These are phyloP conservation scores for Hyppa rectilinea DNA, from an alignment of 2,888 invertebrate genomes.

Conservation along the genomic window DNA sequence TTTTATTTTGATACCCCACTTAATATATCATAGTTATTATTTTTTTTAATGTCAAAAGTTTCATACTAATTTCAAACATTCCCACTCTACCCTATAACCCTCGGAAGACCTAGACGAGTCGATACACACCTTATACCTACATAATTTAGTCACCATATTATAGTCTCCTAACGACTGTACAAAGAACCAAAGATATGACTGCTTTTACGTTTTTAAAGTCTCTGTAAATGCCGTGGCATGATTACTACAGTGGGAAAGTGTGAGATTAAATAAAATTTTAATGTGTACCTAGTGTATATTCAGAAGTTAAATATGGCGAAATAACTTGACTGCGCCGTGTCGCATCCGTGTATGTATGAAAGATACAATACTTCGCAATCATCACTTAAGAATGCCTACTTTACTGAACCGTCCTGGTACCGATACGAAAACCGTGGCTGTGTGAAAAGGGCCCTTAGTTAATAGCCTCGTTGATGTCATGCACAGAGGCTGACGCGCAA, in stretches of 20 bases:
- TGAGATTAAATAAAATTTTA: no score
- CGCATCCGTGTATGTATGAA: not conserved
- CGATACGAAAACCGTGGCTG: not conserved
- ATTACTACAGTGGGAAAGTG: no score
- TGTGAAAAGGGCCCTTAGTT: not conserved
- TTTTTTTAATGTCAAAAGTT: no score
- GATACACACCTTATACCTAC: no score
- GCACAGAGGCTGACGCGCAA: not conserved
- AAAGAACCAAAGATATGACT: no score
- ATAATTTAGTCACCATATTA: no score
- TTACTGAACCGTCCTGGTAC: not conserved
- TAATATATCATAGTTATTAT: no score
- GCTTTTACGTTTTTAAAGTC: no score
- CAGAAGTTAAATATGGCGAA: not conserved
- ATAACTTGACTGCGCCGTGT: not conserved
- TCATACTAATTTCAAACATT: not conserved
- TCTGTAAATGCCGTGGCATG: no score
- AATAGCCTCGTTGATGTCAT: not conserved
- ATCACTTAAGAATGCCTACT: not conserved
- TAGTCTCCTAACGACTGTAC: no score
- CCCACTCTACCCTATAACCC: not conserved
- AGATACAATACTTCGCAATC: not conserved
- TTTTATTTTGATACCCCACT: not conserved
- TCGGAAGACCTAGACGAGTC: not conserved
- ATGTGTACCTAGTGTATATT: no score